Evolutionary conservation across 1,140 invertebrate species (phyloP), one percentile per base, ranked within the genome.

Genomic region (Drosophila lowei): DNA sequence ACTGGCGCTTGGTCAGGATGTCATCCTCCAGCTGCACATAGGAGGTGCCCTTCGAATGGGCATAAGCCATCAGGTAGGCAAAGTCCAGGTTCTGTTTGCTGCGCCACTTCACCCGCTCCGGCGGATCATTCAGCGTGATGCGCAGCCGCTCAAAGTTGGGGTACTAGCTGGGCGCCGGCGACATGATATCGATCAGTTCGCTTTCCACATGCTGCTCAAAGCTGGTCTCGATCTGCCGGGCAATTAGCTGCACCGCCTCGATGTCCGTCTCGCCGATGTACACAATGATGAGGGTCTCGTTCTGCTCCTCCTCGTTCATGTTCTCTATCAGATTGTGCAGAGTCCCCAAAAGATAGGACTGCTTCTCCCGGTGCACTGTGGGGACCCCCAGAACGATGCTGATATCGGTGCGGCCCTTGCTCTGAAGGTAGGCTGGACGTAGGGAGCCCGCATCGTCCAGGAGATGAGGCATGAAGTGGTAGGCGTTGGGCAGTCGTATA

Each of bases 1-100:
- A 99, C 65, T 95, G 94, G 3, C 94, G 95, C 91, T 98, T 98
- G 1, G 97, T 95, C 23, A 99, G 92, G 65, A 99, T 97, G 91
- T 99, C 98, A 92, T 99, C 98, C 93, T 99, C 98, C 8, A 99
- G 92, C 93, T 99, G 97, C 15, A 97, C 93, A 76, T 96, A 96
- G 90, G 96, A 97, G 0, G 94, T 95, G 56, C 95, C 95, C 88
- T 95, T 95, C 0, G 94, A 94, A 79, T 97, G 96, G 8, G 96
- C 96, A 91, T 99, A 99, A 68, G 98, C 96, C 98, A 99, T 99
- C 0, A 99, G 92, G 91, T 97, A 99, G 6, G 97, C 96, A 92
- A 97, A 98, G 91, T 99, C 98, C 46, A 92, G 98, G 92, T 99
- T 99, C 92, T 99, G 98, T 90, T 99, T 99, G 1, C 97, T 98